A percentile compares a stretch with the other conserved stretches of the same genome.
phyloP scores from a whole-genome alignment of 2,797 vertebrate genomes.

The Phylloscopus collybita region DNA sequence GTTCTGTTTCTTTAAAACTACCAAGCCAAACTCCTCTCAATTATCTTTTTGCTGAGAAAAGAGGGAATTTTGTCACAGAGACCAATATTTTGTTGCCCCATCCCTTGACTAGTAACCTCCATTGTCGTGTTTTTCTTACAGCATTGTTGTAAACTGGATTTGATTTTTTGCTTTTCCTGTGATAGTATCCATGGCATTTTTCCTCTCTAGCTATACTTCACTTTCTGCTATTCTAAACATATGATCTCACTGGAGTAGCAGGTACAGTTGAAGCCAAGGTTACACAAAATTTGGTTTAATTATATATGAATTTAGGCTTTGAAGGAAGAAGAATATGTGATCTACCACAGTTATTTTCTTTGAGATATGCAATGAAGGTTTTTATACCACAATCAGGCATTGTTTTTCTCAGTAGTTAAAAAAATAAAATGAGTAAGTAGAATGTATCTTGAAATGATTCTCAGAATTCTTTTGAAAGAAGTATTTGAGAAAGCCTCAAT shows the following conservation, averaged over 20 bases:
- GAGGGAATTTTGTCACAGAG: background rate
- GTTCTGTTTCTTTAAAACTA: background rate
- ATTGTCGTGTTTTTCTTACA: background rate
- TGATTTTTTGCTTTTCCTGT: background rate
- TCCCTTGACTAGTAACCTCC: background rate
- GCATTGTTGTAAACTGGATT: background rate
- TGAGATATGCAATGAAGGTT: background rate
- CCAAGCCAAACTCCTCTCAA: background rate
- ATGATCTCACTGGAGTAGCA: slow-evolving; percentile 40
- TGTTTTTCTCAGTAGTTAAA: background rate
- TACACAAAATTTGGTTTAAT: background rate
- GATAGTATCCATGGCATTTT: background rate
- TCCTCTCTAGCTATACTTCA: background rate
- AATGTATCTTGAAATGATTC: background rate
- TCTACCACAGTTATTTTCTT: background rate
- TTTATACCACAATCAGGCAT: background rate
- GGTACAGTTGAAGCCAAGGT: slow-evolving; percentile 22
- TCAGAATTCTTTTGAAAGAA: background rate
- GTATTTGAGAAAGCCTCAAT: background rate
- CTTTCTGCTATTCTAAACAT: slow-evolving; percentile 4
- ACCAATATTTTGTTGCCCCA: background rate
- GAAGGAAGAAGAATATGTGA: background rate
- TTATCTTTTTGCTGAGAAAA: background rate
- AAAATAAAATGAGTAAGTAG: background rate
- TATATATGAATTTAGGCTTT: background rate